Conservation (phyloP, 2,888 invertebrate genomes). For the Agonopterix arenella region DNA sequence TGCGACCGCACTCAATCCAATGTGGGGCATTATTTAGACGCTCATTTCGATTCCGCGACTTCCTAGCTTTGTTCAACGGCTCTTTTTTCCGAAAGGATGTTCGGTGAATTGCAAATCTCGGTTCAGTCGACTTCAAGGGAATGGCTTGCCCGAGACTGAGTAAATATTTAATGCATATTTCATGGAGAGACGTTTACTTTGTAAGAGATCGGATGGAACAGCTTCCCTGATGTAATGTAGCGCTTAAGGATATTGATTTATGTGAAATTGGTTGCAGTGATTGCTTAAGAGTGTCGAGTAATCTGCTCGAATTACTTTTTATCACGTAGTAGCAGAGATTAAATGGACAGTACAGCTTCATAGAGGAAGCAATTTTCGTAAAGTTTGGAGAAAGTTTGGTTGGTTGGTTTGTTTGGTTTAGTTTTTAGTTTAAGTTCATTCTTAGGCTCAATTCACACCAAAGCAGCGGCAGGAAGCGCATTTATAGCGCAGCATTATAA, state of each 20-base stretch:
- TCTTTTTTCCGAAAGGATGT: conserved; percentile 65
- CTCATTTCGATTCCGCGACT: conserved; percentile 53
- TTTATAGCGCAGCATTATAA: too few species aligned
- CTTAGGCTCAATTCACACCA: too few species aligned
- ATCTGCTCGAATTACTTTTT: too few species aligned
- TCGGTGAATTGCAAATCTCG: conserved; percentile 72
- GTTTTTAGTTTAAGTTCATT: too few species aligned
- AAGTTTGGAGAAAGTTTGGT: too few species aligned
- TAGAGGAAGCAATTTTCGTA: too few species aligned
- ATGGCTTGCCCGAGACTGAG: conserved; percentile 55
- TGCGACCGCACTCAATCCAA: conserved; percentile 15
- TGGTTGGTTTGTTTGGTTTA: too few species aligned
- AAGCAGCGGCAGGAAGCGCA: too few species aligned
- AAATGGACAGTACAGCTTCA: too few species aligned
- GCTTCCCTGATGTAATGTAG: conserved; percentile 34
- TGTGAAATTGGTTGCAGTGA: conserved; percentile 2
- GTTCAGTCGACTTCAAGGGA: conserved; percentile 65
- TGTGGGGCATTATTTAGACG: conserved; percentile 49
- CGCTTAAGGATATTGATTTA: conserved; percentile 7
- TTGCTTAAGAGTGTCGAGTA: not conserved
- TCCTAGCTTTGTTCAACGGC: conserved; percentile 51
- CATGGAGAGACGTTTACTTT: conserved; percentile 65
- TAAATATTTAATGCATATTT: conserved; percentile 75
- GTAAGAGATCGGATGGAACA: conserved; percentile 59
- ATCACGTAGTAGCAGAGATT: too few species aligned